phyloP scores from a whole-genome alignment of 2,888 invertebrate genomes.

The Tanytarsus gracilentus region DNA sequence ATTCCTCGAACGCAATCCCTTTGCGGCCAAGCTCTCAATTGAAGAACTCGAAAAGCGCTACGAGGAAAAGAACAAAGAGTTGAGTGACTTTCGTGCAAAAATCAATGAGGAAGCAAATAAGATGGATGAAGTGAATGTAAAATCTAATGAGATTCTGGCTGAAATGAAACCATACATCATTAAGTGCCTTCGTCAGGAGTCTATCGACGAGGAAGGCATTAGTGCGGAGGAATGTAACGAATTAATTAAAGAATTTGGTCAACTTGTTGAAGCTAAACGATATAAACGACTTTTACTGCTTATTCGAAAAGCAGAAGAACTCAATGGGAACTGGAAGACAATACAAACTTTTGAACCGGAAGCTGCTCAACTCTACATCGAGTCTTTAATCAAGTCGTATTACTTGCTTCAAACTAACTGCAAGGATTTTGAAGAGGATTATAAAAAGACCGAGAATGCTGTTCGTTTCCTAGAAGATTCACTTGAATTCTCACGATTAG shows the following conservation, averaged over 20 bases:
- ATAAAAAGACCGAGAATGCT: constrained; percentile 52
- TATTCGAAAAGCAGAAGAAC: constrained; percentile 25
- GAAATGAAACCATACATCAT: constrained; percentile 38
- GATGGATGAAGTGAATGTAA: constrained; percentile 46
- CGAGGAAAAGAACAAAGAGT: constrained; percentile 40
- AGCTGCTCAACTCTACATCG: constrained; percentile 10
- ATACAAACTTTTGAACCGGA: constrained; percentile 40
- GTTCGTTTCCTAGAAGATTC: constrained; percentile 65
- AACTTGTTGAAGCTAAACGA: neutral
- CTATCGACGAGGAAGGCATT: constrained; percentile 17
- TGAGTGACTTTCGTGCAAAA: constrained; percentile 44
- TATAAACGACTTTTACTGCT: constrained; percentile 5
- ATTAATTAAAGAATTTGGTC: neutral
- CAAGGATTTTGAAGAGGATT: constrained; percentile 46
- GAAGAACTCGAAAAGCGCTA: constrained; percentile 55
- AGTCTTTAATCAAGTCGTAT: constrained; percentile 14
- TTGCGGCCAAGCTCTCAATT: constrained; percentile 53
- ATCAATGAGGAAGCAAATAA: constrained; percentile 50
- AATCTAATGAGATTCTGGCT: constrained; percentile 36
- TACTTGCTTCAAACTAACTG: constrained; percentile 36
- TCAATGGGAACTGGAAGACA: constrained; percentile 44
- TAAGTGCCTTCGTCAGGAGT: constrained; percentile 34
- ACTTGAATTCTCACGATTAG: constrained; percentile 45
- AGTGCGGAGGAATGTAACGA: constrained; percentile 15
- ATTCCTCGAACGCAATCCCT: constrained; percentile 78